These are phyloP conservation scores for Scomberomorus guttatus DNA, from an alignment of 2,797 vertebrate genomes.

Conservation along the genomic window DNA sequence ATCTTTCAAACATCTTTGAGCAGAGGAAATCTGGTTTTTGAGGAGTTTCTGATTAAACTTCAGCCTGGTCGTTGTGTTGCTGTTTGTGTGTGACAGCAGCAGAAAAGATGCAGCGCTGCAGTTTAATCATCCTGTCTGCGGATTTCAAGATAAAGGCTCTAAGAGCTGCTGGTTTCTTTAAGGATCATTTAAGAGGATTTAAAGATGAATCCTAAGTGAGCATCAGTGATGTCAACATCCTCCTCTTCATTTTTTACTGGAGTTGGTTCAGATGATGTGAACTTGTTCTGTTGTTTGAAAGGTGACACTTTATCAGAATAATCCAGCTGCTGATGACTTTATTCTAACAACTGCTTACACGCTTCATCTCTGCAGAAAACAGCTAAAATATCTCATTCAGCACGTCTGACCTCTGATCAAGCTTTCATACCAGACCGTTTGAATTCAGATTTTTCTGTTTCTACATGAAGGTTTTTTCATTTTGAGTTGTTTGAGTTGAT, in stretches of 20 bases:
- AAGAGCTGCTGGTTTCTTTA: slow-evolving; percentile 43
- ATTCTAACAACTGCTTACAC: too few relatives aligned
- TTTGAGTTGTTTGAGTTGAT: too few relatives aligned
- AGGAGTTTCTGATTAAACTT: slow-evolving; percentile 25
- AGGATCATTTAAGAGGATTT: slow-evolving; percentile 65
- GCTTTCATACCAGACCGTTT: too few relatives aligned
- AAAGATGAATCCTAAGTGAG: slow-evolving; percentile 62
- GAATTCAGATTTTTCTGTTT: too few relatives aligned
- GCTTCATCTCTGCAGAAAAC: too few relatives aligned
- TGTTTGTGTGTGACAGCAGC: slow-evolving; percentile 13
- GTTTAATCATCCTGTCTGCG: slow-evolving; percentile 47
- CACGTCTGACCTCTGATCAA: too few relatives aligned
- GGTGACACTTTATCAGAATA: slow-evolving; percentile 16
- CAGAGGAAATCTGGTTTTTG: slow-evolving; percentile 20
- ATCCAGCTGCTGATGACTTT: not conserved
- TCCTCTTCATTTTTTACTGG: not conserved
- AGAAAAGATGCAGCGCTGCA: slow-evolving; percentile 11
- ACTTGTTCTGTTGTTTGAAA: slow-evolving; percentile 1
- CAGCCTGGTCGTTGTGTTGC: not conserved
- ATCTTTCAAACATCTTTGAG: slow-evolving; percentile 76
- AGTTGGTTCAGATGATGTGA: slow-evolving; percentile 17
- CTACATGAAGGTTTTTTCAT: too few relatives aligned
- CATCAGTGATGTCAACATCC: slow-evolving; percentile 22
- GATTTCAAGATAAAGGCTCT: too few relatives aligned
- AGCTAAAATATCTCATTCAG: too few relatives aligned